phyloP scores from a whole-genome alignment of 2,888 invertebrate species.

The Cosmia trapezina region DNA sequence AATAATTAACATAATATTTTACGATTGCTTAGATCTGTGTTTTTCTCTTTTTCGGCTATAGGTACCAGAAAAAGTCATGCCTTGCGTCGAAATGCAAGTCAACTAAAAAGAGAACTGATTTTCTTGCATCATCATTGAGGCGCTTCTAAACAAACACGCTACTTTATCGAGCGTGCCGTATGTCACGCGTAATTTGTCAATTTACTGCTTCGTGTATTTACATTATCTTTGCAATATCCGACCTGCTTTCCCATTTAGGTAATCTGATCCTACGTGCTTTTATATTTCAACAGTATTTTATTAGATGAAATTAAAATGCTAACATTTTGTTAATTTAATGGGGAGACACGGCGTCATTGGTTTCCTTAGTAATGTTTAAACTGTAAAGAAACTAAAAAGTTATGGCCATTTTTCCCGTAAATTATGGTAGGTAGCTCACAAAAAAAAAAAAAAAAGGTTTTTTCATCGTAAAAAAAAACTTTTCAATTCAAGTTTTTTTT shows the following conservation, averaged over 20 bases:
- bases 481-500: too few relatives aligned
- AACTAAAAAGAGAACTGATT: too few relatives aligned
- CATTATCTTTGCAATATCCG: slow-evolving; percentile 62
- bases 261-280: slow-evolving; percentile 67
- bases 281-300: slow-evolving; percentile 37
- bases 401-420: too few relatives aligned
- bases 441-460: too few relatives aligned
- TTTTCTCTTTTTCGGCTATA: too few relatives aligned
- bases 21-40: neutral
- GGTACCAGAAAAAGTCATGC: neutral
- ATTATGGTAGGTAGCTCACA: too few relatives aligned
- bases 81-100: neutral
- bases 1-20: neutral
- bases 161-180: neutral
- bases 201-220: slow-evolving; percentile 51
- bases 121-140: neutral
- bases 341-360: neutral
- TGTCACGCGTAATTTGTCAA: neutral
- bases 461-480: too few relatives aligned
- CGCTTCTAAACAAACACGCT: neutral
- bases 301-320: too few relatives aligned
- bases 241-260: slow-evolving; percentile 68
- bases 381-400: too few relatives aligned
- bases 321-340: too few relatives aligned
- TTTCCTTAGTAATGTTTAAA: neutral